Percentiles rank a stretch among this genome's conserved stretches.
phyloP scores from a whole-genome alignment of 2,113 vertebrate genomes.

The Taurulus bubalis region DNA sequence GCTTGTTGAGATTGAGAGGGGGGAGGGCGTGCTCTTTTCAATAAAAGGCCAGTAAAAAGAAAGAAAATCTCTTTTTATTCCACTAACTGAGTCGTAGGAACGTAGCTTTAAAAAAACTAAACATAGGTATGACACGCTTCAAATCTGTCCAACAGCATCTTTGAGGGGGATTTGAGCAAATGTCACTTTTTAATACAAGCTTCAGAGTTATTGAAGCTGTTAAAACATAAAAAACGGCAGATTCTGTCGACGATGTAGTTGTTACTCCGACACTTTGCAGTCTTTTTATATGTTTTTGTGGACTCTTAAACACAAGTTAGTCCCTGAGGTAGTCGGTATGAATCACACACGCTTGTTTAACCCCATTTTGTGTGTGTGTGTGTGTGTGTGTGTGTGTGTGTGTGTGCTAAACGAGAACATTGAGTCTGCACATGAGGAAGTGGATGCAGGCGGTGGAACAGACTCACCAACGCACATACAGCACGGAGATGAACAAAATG shows the following conservation, averaged over 20 bases:
- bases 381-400: too few relatives aligned
- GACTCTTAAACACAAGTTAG: too few relatives aligned
- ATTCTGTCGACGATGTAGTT: background rate
- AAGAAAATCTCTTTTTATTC: slow-evolving; percentile 18
- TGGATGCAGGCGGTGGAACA: background rate
- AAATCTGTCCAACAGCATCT: background rate
- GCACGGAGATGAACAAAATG: background rate
- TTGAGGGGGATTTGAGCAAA: background rate
- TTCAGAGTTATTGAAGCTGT: slow-evolving; percentile 3
- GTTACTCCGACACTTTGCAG: background rate
- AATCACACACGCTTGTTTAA: background rate
- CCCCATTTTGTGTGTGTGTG: too few relatives aligned
- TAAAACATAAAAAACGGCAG: background rate
- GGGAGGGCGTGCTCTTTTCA: slow-evolving; percentile 15
- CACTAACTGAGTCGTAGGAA: background rate
- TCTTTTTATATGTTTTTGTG: too few relatives aligned
- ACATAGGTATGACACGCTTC: background rate
- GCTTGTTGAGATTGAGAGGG: slow-evolving; percentile 23
- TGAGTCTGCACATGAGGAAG: accelerated
- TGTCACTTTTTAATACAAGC: background rate
- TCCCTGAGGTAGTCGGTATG: background rate
- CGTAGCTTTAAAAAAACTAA: too few relatives aligned
- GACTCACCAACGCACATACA: background rate
- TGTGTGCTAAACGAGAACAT: background rate
- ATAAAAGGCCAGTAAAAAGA: slow-evolving; percentile 5